Percentiles rank a stretch among this genome's conserved stretches.
Conservation (phyloP, 2,888 invertebrate genomes). For the Eupelmus urozonus region DNA sequence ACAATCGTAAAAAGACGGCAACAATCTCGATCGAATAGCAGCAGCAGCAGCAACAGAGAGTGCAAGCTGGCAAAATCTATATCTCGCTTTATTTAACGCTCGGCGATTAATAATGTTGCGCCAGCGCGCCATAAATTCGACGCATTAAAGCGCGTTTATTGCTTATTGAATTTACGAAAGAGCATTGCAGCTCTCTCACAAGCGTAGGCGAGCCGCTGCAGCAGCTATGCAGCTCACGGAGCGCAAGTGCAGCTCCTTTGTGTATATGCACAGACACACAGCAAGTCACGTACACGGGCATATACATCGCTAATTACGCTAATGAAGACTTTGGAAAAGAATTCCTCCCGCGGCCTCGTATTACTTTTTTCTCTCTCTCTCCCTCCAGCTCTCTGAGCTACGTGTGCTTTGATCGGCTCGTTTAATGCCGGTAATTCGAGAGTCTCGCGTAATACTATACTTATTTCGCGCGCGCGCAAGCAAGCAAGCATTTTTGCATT, state of each 20-base stretch:
- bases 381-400: not conserved
- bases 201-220: not conserved
- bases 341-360: constrained; percentile 30
- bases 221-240: not conserved
- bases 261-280: not conserved
- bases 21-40: no score
- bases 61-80: no score
- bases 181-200: not conserved
- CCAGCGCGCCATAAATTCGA: constrained; percentile 40
- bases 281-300: not conserved
- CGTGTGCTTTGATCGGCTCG: constrained; percentile 4
- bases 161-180: constrained; percentile 48
- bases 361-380: constrained; percentile 35
- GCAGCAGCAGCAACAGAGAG: no score
- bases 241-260: constrained; percentile 11
- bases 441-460: constrained; percentile 42
- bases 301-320: constrained; percentile 47
- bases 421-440: constrained; percentile 40
- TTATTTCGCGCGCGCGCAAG: constrained; percentile 17
- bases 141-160: constrained; percentile 33
- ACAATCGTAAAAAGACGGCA: no score
- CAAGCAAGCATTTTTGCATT: constrained; percentile 23
- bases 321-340: constrained; percentile 53
- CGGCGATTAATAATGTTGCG: constrained; percentile 41
- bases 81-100: no score